Percentiles rank a stretch among this genome's conserved stretches.
These are phyloP conservation scores for Brachypteracias leptosomus DNA, from an alignment of 2,113 vertebrate genomes.

Conservation along the genomic window DNA sequence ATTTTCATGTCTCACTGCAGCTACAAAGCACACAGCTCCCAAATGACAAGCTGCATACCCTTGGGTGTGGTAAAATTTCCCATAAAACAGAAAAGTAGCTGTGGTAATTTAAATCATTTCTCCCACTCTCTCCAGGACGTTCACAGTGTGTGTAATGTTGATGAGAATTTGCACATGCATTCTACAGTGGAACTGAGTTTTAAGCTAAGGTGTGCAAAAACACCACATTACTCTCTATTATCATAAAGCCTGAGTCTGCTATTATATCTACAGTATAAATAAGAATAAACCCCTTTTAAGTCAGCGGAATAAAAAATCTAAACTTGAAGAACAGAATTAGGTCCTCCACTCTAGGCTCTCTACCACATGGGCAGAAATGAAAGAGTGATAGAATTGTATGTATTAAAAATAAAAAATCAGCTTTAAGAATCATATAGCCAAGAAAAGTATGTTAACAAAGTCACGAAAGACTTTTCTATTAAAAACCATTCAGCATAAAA, in stretches of 20 bases:
- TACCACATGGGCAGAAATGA: neutral
- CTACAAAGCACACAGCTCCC: neutral
- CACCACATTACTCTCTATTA: neutral
- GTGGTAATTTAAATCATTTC: neutral
- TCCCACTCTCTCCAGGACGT: neutral
- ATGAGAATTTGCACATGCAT: neutral
- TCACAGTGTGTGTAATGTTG: neutral
- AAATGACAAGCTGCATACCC: neutral
- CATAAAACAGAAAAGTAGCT: neutral
- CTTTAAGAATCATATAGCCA: neutral
- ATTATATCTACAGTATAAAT: neutral
- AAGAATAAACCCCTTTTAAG: neutral
- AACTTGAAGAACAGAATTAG: neutral
- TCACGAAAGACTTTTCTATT: neutral
- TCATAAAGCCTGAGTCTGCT: neutral
- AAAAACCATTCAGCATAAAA: neutral
- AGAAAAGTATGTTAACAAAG: neutral
- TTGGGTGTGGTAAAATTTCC: neutral
- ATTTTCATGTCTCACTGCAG: neutral
- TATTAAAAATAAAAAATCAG: neutral
- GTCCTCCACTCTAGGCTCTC: neutral
- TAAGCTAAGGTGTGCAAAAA: neutral
- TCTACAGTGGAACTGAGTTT: neutral
- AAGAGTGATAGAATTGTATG: neutral
- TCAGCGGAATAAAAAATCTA: neutral